phyloP scores from a whole-genome alignment of 2,888 invertebrate genomes.

The Callyntrura sp. region DNA sequence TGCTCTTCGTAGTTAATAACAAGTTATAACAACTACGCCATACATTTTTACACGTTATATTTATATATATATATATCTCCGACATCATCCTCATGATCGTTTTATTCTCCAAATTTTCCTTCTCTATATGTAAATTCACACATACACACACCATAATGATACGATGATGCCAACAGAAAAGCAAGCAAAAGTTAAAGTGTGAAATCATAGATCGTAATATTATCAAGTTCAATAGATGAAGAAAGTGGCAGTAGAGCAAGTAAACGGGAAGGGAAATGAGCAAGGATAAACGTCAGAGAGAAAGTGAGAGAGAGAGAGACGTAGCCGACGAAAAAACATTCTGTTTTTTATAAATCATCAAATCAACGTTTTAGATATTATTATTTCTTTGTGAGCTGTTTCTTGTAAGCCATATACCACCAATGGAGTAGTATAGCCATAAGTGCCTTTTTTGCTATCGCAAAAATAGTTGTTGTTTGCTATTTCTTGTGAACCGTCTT shows the following conservation, averaged over 20 bases:
- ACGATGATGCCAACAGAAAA: conserved; percentile 2
- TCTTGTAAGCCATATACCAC: not conserved
- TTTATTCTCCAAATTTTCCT: conserved; percentile 43
- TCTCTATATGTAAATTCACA: conserved; percentile 1
- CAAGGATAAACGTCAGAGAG: conserved; percentile 11
- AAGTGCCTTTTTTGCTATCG: conserved; percentile 12
- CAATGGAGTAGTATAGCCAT: not conserved
- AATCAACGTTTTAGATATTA: conserved; percentile 38
- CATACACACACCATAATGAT: not conserved
- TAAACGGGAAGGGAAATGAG: conserved; percentile 5
- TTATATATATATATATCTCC: conserved; percentile 67
- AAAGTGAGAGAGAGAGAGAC: not conserved
- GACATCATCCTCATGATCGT: conserved; percentile 45
- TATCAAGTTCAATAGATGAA: conserved; percentile 39
- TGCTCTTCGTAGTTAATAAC: too few species aligned
- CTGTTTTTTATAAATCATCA: conserved; percentile 28
- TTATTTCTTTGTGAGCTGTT: conserved; percentile 21
- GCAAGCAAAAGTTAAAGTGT: conserved; percentile 68
- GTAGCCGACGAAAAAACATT: not conserved
- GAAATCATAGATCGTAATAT: conserved; percentile 67
- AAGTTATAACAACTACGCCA: too few species aligned
- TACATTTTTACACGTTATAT: too few species aligned
- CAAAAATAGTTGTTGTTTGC: conserved; percentile 19
- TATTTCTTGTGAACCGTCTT: conserved; percentile 32
- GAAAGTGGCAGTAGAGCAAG: conserved; percentile 40